Evolutionary conservation across 2,888 invertebrate species (phyloP).

Genomic region (Drosophila longiperda): DNA sequence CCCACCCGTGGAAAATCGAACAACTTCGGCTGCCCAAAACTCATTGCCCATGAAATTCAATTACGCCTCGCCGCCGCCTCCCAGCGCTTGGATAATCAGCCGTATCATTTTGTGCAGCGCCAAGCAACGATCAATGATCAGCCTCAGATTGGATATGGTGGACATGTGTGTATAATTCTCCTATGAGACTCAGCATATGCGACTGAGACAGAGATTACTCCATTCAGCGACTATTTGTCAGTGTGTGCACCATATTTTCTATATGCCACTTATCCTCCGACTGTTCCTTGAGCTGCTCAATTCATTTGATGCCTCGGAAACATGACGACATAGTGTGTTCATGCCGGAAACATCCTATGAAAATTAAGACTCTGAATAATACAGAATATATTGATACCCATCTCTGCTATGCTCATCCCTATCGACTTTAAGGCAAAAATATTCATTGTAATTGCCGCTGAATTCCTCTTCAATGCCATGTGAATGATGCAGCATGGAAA

Average conservation of each 20-base stretch:
- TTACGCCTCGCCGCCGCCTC: constrained; percentile 96
- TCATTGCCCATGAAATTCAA: constrained; percentile 99
- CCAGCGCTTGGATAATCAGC: constrained; percentile 94
- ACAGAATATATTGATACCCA: constrained; percentile 25
- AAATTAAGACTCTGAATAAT: neutral
- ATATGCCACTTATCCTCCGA: constrained; percentile 98
- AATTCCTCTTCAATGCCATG: constrained; percentile 97
- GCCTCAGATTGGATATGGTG: constrained; percentile 88
- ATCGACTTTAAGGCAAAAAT: constrained; percentile 98
- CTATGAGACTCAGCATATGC: constrained; percentile 99
- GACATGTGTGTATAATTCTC: constrained; percentile 99
- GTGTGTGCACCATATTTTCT: constrained; percentile 94
- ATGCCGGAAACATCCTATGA: constrained; percentile 95
- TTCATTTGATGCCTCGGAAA: constrained; percentile 95
- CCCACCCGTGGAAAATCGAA: constrained; percentile 93
- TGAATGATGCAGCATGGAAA: constrained; percentile 96
- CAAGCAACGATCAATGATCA: constrained; percentile 95
- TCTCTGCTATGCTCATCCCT: constrained; percentile 99
- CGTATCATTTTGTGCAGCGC: constrained; percentile 99
- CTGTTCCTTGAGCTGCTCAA: constrained; percentile 92
- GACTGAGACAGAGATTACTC: constrained; percentile 91
- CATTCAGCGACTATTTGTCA: constrained; percentile 97
- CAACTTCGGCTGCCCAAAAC: constrained; percentile 99
- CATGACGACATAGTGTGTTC: constrained; percentile 90
- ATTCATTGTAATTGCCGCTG: constrained; percentile 97